Conservation (phyloP, 2,113 vertebrate genomes). For the Struthidea cinerea region DNA sequence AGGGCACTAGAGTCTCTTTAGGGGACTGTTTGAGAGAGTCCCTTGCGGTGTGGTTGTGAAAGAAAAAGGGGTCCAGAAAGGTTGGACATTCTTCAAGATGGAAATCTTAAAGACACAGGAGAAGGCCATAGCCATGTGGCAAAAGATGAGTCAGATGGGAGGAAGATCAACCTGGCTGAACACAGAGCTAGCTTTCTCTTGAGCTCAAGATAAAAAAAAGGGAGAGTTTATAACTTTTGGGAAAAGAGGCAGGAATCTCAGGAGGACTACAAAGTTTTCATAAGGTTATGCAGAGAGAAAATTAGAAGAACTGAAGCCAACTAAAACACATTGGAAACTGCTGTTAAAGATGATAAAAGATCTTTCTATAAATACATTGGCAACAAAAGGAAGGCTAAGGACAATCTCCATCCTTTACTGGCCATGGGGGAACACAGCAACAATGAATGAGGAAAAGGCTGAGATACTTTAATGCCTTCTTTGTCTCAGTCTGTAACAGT, state of each 20-base stretch:
- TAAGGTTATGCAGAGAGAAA: not conserved
- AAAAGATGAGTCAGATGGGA: not conserved
- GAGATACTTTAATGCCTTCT: too few species aligned
- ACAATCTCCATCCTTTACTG: not conserved
- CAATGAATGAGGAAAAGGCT: not conserved
- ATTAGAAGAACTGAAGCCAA: not conserved
- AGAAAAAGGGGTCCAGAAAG: not conserved
- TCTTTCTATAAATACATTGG: not conserved
- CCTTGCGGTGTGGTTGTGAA: not conserved
- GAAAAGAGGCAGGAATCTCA: not conserved
- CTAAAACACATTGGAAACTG: not conserved
- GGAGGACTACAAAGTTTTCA: not conserved
- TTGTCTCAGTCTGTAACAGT: not conserved
- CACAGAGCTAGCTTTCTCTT: not conserved
- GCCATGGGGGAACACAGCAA: not conserved
- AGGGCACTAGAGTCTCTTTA: not conserved
- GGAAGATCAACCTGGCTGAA: not conserved
- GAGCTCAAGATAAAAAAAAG: not conserved
- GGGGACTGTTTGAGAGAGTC: not conserved
- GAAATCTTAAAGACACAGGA: not conserved
- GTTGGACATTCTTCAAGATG: not conserved
- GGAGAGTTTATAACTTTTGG: not conserved
- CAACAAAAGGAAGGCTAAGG: not conserved
- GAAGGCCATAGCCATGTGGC: rapidly evolving
- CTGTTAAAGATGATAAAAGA: not conserved